Conservation (phyloP, 2,113 vertebrate species). For the Calidris pygmaea region DNA sequence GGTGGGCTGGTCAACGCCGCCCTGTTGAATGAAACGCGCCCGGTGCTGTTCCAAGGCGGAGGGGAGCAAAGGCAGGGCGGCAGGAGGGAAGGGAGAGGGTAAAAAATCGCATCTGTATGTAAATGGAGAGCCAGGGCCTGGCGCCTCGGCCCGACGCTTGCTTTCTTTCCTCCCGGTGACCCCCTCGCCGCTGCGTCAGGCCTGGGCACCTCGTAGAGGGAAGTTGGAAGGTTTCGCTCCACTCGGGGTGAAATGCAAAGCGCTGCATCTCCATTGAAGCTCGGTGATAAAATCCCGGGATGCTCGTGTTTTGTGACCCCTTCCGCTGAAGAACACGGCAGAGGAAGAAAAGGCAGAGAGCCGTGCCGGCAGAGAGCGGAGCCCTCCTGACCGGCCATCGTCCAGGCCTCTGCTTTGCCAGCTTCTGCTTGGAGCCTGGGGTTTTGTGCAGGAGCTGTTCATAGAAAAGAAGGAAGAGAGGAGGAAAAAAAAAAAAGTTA, state of each 20-base stretch:
- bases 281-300: background rate
- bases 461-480: background rate
- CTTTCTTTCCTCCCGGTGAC: background rate
- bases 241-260: background rate
- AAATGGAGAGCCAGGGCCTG: background rate
- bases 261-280: fast-evolving
- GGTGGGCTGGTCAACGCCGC: background rate
- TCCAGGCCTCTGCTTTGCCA: background rate
- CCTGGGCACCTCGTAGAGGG: background rate
- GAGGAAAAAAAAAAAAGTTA: background rate
- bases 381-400: fast-evolving
- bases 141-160: fast-evolving
- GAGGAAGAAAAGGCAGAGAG: background rate
- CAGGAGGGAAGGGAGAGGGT: background rate
- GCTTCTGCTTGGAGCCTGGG: background rate
- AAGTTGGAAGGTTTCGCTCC: background rate
- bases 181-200: background rate
- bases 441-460: background rate
- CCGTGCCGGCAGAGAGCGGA: background rate
- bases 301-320: background rate
- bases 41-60: background rate
- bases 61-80: background rate
- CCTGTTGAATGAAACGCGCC: background rate
- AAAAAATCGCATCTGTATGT: background rate
- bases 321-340: fast-evolving